Conservation (phyloP, 2,888 invertebrate genomes). For the Lomographa bimaculata region DNA sequence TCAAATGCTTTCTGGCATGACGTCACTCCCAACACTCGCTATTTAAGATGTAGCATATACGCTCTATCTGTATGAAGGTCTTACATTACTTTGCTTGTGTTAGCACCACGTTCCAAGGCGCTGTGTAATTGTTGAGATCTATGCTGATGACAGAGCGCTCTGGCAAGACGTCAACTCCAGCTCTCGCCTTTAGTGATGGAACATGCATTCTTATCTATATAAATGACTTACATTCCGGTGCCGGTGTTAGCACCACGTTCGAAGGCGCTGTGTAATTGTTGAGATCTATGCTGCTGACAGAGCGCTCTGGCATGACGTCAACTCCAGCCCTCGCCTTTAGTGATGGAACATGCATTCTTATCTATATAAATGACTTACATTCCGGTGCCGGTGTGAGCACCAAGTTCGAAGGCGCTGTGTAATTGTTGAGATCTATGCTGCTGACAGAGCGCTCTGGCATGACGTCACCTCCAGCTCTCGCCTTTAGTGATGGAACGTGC, state of each 20-base stretch:
- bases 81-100: constrained; percentile 80
- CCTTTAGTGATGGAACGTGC: constrained; percentile 56
- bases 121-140: constrained; percentile 66
- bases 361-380: too few relatives aligned
- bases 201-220: too few relatives aligned
- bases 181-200: too few relatives aligned
- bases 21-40: too few relatives aligned
- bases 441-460: constrained; percentile 64
- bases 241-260: constrained; percentile 76
- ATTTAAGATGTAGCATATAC: too few relatives aligned
- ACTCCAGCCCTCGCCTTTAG: constrained; percentile 71
- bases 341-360: constrained; percentile 60
- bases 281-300: constrained; percentile 66
- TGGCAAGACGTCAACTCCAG: too few relatives aligned
- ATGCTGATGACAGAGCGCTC: constrained; percentile 62
- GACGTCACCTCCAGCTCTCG: constrained; percentile 75
- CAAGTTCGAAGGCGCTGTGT: constrained; percentile 69
- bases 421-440: constrained; percentile 65
- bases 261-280: constrained; percentile 69
- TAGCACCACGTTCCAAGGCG: constrained; percentile 73
- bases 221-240: constrained; percentile 78
- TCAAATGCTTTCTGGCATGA: too few relatives aligned
- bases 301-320: constrained; percentile 67
- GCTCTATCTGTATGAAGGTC: too few relatives aligned
- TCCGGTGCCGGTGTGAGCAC: constrained; percentile 79